A percentile compares a stretch with the other conserved stretches of the same genome.
phyloP scores from a whole-genome alignment of 2,888 invertebrate species.

The Callinectes sapidus region DNA sequence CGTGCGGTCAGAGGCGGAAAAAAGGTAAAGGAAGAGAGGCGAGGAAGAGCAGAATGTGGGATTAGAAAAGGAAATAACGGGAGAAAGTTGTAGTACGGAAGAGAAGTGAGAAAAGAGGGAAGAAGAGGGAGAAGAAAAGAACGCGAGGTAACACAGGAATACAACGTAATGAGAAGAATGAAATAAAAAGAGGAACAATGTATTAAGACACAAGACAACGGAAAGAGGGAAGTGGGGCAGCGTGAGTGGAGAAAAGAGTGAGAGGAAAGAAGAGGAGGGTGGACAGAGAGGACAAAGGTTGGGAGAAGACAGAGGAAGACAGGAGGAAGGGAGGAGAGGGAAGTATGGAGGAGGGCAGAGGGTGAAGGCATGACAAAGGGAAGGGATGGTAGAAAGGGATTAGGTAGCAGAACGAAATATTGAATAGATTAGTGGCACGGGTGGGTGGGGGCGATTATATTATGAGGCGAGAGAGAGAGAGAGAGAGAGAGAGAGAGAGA shows the following conservation, averaged over 20 bases:
- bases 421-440: constrained; percentile 21
- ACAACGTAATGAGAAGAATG: background rate
- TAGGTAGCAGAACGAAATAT: constrained; percentile 26
- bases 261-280: background rate
- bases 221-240: background rate
- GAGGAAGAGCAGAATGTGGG: too few relatives aligned
- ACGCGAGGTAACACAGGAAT: background rate
- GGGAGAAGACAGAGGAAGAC: constrained; percentile 10
- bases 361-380: constrained; percentile 33
- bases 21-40: background rate
- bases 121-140: background rate
- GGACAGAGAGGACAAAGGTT: constrained; percentile 27
- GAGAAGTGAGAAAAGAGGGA: background rate
- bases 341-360: constrained; percentile 27
- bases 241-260: background rate
- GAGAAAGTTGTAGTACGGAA: background rate
- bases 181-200: background rate
- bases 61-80: background rate
- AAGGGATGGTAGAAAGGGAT: constrained; percentile 26
- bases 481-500: constrained; percentile 47
- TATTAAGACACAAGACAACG: background rate
- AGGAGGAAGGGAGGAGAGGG: background rate
- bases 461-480: constrained; percentile 42
- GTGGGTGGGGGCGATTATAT: constrained; percentile 27
- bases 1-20: background rate